Base-by-base conservation (phyloP, 2,113 vertebrate genomes). In the Campylomormyrus tamandua region DNA sequence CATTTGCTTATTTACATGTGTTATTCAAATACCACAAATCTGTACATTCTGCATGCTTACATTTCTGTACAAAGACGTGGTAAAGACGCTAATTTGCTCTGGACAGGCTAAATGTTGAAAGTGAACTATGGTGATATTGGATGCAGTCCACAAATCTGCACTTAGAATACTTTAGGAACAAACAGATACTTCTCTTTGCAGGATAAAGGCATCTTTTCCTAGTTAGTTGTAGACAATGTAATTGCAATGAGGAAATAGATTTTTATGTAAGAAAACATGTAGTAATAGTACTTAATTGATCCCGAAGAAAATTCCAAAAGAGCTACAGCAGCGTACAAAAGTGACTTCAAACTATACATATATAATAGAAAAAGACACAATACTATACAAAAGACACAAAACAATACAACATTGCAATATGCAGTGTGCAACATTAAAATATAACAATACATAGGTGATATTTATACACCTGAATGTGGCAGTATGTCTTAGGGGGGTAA, bases 161-260 rank as follows among this genome's bases (percentile, higher is more conserved):
- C 1, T 42, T 92, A 74, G 39, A 84, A 39, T 90, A 45, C 89
- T 46, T 90, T 83, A 49, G 66, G 52, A 56, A 31, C 24, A 77
- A 90, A 89, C 83, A 66, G 27, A 27, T 35, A 66, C 62, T 53
- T 74, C 83, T 90, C 90, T 90, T 86, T 53, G 74, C 50, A 83
- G 52, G 24, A 45, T 27, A 86, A 35, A 83, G 62, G 87, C 88
- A 84, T 77, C 21, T 48, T 91, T 91, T 89, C 85, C 46, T 84
- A 89, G 53, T 88, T 88, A 87, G 85, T 42, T 21, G 53, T 87
- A 90, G 83, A 89, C 31, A 86, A 90, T 89, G 80, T 87, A 90
- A 94, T 94, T 93, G 92, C 80, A 90, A n/a, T 42, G 83, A 31
- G 10, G 45, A 90, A 90, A 87, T 91, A 91, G 90, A 92, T 80